Evolutionary conservation across 2,113 vertebrate genomes (phyloP).

Genomic region (Ammodramus savannarum): DNA sequence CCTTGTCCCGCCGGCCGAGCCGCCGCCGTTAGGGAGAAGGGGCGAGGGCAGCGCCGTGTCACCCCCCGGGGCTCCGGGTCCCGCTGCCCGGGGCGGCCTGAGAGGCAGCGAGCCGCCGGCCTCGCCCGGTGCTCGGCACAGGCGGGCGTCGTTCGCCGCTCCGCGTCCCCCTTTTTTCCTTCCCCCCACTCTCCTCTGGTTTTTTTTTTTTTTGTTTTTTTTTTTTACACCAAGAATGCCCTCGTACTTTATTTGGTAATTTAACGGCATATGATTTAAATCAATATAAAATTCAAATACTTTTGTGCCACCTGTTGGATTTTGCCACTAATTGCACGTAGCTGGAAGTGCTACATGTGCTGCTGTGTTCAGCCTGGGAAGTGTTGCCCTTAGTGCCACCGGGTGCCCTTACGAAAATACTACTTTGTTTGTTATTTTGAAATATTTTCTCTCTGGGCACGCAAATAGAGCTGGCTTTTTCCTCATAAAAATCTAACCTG

Average conservation of each 20-base stretch:
- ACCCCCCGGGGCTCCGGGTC: neutral
- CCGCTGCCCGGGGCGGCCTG: neutral
- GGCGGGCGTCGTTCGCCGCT: rapidly evolving
- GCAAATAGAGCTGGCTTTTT: neutral
- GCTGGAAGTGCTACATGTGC: neutral
- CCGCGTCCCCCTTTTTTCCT: neutral
- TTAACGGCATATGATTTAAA: neutral
- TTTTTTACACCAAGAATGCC: neutral
- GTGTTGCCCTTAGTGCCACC: neutral
- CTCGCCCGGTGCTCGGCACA: neutral
- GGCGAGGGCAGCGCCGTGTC: neutral
- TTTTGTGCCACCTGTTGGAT: slow-evolving; percentile 84
- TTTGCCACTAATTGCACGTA: slow-evolving; percentile 69
- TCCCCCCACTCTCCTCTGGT: rapidly evolving
- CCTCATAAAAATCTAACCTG: neutral
- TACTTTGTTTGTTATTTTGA: neutral
- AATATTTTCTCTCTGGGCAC: neutral
- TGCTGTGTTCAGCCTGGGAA: neutral
- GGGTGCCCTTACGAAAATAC: neutral
- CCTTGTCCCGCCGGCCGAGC: too few species aligned
- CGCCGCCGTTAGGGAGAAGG: too few species aligned
- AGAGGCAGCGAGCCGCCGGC: neutral
- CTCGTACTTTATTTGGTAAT: neutral
- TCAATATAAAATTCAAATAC: slow-evolving; percentile 72
- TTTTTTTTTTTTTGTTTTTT: neutral